Base-by-base conservation (phyloP, 1,140 invertebrate genomes). In the Trypoxylus dichotomus region DNA sequence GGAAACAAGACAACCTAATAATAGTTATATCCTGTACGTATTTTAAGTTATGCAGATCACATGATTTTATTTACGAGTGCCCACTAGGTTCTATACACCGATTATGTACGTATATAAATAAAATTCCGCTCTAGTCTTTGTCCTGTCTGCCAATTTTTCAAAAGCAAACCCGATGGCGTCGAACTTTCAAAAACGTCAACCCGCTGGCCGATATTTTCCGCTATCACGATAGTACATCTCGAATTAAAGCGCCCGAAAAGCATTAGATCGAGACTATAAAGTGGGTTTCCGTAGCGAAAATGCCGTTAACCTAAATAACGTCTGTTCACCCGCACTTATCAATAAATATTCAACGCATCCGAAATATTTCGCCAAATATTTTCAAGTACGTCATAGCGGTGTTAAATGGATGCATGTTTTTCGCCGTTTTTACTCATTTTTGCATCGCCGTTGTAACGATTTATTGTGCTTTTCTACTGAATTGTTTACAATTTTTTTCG, bases 61-160 rank as follows among this genome's bases (percentile, higher is more conserved):
- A 68, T 68, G 60, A 68, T 29, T 68, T 68, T 68, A 24, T 68
- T 68, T 68, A 68, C 21, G 24, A 8, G 24, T 68, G 24, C 60
- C 24, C 60, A 27, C 7, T 68, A 27, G 10, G 32, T 37, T 37
- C 32, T 68, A 21, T 24, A 68, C 24, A 24, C 24, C 21, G 13
- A 68, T 68, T 68, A 10, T 37, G 32, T 37, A 68, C 19, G 24
- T 21, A 24, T 68, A 68, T 68, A 68, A 68, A 68, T 68, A 68
- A 68, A 21, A 68, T 29, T 68, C 60, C 60, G 7, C 19, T 68
- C 27, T 68, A 68, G 60, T 68, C 60, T 68, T 68, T 68, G 60
- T 68, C 27, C 27, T 24, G 21, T 13, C 27, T 68, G 60, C 60
- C 60, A 27, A 68, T 25, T 68, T 68, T 68, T 68, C 60, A 60